phyloP scores from a whole-genome alignment of 2,888 invertebrate genomes.

The Brenthis daphne region DNA sequence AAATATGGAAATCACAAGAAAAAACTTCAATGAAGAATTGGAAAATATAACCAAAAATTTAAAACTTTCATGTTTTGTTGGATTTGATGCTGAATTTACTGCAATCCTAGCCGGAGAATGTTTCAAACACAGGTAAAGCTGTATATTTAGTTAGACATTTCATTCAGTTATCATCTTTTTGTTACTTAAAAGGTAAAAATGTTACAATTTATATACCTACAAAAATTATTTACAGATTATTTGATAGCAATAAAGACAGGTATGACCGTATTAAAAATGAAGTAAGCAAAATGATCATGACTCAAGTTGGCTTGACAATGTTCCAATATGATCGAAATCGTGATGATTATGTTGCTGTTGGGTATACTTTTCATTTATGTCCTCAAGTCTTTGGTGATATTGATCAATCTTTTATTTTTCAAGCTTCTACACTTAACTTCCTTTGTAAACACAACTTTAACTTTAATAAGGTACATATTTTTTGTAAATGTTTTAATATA shows the following conservation, averaged over 20 bases:
- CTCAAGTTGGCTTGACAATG: conserved; percentile 87
- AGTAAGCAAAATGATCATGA: conserved; percentile 79
- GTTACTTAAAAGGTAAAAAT: no score
- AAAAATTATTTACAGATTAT: conserved; percentile 57
- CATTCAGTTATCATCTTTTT: no score
- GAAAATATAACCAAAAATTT: conserved; percentile 81
- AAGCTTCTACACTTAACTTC: conserved; percentile 85
- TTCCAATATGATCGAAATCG: conserved; percentile 82
- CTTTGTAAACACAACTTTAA: conserved; percentile 84
- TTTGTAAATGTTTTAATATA: background rate
- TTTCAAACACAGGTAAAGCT: conserved; percentile 79
- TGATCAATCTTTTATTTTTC: conserved; percentile 83
- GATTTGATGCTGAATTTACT: conserved; percentile 89
- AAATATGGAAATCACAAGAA: conserved; percentile 84
- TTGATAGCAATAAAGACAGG: conserved; percentile 68
- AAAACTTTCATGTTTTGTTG: conserved; percentile 83
- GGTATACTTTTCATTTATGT: conserved; percentile 86
- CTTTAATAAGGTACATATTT: conserved; percentile 86
- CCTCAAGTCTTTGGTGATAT: conserved; percentile 84
- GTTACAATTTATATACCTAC: background rate
- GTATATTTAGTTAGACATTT: background rate
- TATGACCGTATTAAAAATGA: conserved; percentile 64
- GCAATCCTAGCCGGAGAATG: conserved; percentile 71
- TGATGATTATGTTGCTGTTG: conserved; percentile 83
- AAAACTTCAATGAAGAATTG: conserved; percentile 83